Conservation (phyloP, 2,888 invertebrate genomes). For the Pegoplata infirma region DNA sequence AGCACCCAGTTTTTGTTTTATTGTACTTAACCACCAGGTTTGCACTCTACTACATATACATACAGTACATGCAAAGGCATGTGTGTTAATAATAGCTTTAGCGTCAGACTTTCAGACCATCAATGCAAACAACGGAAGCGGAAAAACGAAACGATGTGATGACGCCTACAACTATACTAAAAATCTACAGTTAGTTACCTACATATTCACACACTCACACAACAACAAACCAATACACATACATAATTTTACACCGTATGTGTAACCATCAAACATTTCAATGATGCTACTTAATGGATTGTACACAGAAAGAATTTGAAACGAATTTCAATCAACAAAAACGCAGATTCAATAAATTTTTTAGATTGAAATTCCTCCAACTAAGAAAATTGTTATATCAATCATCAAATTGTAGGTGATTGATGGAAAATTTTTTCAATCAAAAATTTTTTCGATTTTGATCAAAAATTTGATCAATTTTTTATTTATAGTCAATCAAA, state of each 20-base stretch:
- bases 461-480: no score
- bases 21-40: not conserved
- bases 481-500: no score
- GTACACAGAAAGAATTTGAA: no score
- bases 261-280: conserved; percentile 10
- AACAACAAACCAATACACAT: not conserved
- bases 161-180: conserved; percentile 41
- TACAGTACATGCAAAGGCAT: conserved; percentile 12
- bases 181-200: conserved; percentile 14
- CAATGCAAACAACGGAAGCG: conserved; percentile 64
- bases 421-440: no score
- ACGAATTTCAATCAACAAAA: no score
- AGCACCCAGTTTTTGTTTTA: not conserved
- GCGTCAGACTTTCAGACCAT: conserved; percentile 46
- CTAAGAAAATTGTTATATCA: no score
- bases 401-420: no score
- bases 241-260: conserved; percentile 3
- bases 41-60: not conserved
- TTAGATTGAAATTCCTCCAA: no score
- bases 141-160: conserved; percentile 52
- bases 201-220: not conserved
- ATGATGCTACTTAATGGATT: not conserved
- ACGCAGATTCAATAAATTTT: no score
- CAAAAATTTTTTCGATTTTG: no score
- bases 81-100: conserved; percentile 59